phyloP scores from a whole-genome alignment of 2,888 invertebrate species.

The Drosophila emarginata region DNA sequence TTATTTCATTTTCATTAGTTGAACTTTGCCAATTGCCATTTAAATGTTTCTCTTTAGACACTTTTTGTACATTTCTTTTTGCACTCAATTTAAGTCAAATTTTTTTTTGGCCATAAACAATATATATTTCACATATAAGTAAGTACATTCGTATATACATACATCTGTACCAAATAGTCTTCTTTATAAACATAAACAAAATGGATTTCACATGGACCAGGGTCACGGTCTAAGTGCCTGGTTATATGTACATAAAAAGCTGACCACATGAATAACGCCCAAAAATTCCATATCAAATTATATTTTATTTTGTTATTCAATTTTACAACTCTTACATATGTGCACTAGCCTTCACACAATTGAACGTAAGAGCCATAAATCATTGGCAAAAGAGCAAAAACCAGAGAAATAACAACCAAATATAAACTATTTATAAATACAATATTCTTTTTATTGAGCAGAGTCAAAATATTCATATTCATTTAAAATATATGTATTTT shows the following conservation, averaged over 20 bases:
- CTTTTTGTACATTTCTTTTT: neutral
- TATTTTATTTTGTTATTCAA: neutral
- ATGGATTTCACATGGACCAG: neutral
- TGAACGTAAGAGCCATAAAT: conserved; percentile 7
- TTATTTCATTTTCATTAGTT: conserved; percentile 10
- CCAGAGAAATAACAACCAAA: neutral
- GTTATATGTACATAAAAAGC: neutral
- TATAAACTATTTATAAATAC: conserved; percentile 2
- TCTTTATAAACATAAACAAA: neutral
- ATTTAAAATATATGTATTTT: neutral
- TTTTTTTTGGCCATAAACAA: neutral
- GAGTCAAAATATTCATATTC: neutral
- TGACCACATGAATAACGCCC: neutral
- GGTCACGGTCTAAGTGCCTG: neutral
- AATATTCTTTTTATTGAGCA: conserved; percentile 2
- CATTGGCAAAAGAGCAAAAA: neutral
- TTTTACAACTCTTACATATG: conserved; percentile 5
- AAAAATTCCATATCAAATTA: neutral
- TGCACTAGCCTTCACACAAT: neutral
- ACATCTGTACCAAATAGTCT: neutral
- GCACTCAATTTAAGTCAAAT: neutral
- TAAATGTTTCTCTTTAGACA: neutral
- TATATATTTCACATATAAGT: neutral
- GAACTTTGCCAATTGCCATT: neutral
- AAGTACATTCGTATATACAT: neutral